Conservation (phyloP, 2,113 vertebrate genomes). For the Syrrhaptes paradoxus region DNA sequence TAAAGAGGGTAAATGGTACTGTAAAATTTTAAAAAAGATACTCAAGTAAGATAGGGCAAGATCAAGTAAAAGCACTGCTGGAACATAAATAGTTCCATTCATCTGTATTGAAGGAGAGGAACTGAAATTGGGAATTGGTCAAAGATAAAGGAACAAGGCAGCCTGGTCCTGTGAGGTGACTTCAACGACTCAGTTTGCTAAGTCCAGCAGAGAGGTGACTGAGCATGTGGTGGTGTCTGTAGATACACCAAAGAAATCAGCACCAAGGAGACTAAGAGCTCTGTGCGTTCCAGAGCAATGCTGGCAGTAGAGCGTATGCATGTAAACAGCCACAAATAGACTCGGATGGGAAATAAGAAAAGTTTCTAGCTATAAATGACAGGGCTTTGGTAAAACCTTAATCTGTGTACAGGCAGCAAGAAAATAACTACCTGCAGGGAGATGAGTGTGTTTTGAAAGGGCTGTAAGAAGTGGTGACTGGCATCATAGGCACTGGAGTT, state of each 20-base stretch:
- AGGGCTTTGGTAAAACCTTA: neutral
- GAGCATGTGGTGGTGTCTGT: neutral
- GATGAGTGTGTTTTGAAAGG: neutral
- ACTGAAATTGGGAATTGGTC: neutral
- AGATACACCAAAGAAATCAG: neutral
- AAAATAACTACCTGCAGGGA: neutral
- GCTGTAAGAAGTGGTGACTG: neutral
- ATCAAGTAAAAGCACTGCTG: neutral
- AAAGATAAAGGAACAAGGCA: neutral
- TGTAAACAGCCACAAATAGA: neutral
- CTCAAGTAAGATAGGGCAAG: neutral
- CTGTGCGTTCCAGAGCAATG: neutral
- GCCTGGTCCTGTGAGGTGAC: neutral
- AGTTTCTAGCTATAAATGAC: neutral
- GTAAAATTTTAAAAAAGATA: neutral
- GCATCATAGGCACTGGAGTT: neutral
- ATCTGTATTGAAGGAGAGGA: neutral
- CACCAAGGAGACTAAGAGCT: neutral
- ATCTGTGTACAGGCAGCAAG: neutral
- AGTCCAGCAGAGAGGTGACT: neutral
- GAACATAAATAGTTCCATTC: neutral
- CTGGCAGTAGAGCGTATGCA: neutral
- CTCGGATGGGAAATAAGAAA: neutral
- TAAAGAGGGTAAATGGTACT: neutral
- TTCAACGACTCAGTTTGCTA: neutral